A percentile compares a stretch with the other conserved stretches of the same genome.
Evolutionary conservation across 2,113 vertebrate genomes (phyloP).

Genomic region (Electrona antarctica): DNA sequence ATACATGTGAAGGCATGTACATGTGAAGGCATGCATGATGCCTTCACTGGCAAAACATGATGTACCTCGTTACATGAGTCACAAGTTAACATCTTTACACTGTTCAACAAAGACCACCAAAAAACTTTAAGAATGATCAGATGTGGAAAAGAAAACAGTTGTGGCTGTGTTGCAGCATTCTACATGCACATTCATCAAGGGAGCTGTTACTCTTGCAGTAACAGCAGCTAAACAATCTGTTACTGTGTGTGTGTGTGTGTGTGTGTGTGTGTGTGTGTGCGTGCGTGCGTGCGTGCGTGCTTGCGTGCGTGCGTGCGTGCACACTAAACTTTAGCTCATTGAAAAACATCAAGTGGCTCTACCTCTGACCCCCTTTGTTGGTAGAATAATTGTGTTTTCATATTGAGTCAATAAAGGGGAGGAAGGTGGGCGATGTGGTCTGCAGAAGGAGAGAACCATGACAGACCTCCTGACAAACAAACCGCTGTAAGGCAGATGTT

Average conservation of each 20-base stretch:
- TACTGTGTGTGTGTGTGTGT: too few relatives aligned
- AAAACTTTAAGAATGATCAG: not conserved
- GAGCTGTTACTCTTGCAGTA: not conserved
- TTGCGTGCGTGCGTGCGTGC: too few relatives aligned
- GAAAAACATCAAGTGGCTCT: slow-evolving; percentile 52
- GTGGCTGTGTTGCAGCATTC: not conserved
- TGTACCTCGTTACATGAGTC: not conserved
- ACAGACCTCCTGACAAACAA: slow-evolving; percentile 22
- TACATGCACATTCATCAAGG: not conserved
- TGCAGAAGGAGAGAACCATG: slow-evolving; percentile 25
- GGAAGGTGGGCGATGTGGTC: slow-evolving; percentile 26
- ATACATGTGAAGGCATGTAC: too few relatives aligned
- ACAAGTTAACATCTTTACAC: not conserved
- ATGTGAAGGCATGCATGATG: too few relatives aligned
- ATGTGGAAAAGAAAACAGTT: not conserved
- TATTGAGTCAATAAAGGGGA: slow-evolving; percentile 63
- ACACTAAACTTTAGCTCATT: slow-evolving; percentile 37
- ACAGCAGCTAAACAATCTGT: not conserved
- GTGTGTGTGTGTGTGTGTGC: too few relatives aligned
- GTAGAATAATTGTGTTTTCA: slow-evolving; percentile 56
- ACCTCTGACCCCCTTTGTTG: slow-evolving; percentile 43
- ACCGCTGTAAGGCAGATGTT: slow-evolving; percentile 40
- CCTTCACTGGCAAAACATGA: too few relatives aligned
- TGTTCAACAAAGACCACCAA: not conserved
- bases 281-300: too few relatives aligned